Percentiles rank a stretch among this genome's conserved stretches.
Conservation (phyloP, 2,888 invertebrate species). For the Choristoneura rosaceana region DNA sequence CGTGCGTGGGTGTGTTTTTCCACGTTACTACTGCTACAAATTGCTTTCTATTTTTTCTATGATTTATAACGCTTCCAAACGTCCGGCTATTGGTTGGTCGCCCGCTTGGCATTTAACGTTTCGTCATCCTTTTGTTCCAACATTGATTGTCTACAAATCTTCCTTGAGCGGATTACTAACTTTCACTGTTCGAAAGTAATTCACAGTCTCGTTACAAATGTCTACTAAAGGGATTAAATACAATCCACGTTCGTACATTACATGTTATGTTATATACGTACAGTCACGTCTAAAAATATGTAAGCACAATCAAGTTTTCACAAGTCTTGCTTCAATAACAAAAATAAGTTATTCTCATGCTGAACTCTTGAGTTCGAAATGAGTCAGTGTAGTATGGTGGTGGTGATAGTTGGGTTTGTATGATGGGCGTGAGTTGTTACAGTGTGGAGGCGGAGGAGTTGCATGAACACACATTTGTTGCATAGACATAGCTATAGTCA, state of each 20-base stretch:
- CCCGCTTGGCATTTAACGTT: conserved; percentile 28
- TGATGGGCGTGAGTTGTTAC: no score
- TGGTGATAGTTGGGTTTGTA: no score
- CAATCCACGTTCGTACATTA: neutral
- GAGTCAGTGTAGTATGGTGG: no score
- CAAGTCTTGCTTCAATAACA: no score
- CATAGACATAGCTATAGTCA: no score
- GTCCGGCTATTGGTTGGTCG: conserved; percentile 36
- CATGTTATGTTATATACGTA: no score
- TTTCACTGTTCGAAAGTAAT: neutral
- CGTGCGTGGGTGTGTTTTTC: conserved; percentile 19
- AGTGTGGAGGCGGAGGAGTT: no score
- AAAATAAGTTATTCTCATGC: no score
- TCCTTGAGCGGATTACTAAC: neutral
- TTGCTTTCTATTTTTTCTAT: conserved; percentile 39
- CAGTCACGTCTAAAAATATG: no score
- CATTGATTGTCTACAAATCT: conserved; percentile 28
- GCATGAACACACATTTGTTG: no score
- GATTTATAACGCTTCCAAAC: conserved; percentile 24
- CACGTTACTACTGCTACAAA: conserved; percentile 18
- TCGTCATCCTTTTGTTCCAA: conserved; percentile 20
- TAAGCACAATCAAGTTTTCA: no score
- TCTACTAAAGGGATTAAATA: neutral
- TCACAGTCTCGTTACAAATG: neutral
- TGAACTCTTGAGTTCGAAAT: no score